Evolutionary conservation across 2,888 invertebrate genomes (phyloP), one percentile per base, ranked within the genome.

Genomic region (Cartodere bifasciata): DNA sequence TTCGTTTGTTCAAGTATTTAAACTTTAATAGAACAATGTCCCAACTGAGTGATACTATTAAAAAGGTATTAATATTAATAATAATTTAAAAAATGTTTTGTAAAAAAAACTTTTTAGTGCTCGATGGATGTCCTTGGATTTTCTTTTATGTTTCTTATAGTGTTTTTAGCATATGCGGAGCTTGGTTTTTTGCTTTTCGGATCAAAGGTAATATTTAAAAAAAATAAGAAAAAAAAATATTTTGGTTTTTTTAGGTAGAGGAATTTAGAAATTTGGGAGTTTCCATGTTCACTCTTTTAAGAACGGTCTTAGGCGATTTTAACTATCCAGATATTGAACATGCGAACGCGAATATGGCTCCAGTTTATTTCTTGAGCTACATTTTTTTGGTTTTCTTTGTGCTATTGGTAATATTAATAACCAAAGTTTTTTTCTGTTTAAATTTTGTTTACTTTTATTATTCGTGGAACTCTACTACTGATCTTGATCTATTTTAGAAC

Each of bases 331-430:
- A 69, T 34, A 67, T 83, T 28, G 73, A 79, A 53, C 58, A 63
- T 20, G 74, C 75, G 1, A 74, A 80, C 55, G 62, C 73, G 28
- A 52, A 78, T 13, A 58, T 83, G 24, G 83, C 81, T 1, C 82
- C 83, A 1, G 61, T 78, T 34, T 85, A 73, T 58, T 83, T 84
- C 55, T 54, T 83, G 22, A 65, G 73, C 13, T 84, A 78, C 47
- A 78, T 83, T 37, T 74, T 84, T 58, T 67, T 84, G 44, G 79
- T 83, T 5, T 80, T 80, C 64, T 81, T 83, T 51, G 74, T 83
- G 17, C 57, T 83, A 28, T 56, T 83, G 66, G 75, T 75, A 53
- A 57, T n/a, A n/a, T n/a, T n/a, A n/a, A n/a, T n/a, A n/a, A n/a
- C n/a, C n/a, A n/a, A n/a, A n/a, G n/a, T n/a, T n/a, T n/a, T n/a